These are phyloP conservation scores for Chromobotia macracanthus DNA, from an alignment of 2,797 vertebrate species.

Conservation along the genomic window DNA sequence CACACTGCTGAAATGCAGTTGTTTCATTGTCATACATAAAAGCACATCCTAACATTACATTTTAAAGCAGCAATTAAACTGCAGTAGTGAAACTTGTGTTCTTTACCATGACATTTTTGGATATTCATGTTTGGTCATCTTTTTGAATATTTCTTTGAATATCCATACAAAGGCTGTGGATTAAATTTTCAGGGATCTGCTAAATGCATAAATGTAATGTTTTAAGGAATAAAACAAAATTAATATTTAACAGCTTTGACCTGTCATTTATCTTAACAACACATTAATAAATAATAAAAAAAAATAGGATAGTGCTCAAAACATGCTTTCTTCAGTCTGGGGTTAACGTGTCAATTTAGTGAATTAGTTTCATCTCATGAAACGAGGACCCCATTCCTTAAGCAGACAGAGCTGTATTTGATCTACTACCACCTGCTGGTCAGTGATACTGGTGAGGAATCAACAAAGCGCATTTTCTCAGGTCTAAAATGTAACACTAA, in stretches of 20 bases:
- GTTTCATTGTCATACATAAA: conserved; percentile 10
- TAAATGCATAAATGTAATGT: neutral
- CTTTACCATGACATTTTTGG: neutral
- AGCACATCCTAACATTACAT: neutral
- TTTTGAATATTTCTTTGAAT: neutral
- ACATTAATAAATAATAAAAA: no score
- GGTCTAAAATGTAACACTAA: neutral
- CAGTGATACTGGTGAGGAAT: conserved; percentile 10
- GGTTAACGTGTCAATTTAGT: neutral
- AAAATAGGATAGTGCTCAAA: neutral
- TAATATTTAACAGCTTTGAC: neutral
- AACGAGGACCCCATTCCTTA: neutral
- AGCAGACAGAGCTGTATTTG: conserved; percentile 15
- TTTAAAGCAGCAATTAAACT: neutral
- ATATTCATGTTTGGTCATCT: neutral
- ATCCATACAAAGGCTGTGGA: no score
- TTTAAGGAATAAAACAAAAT: neutral
- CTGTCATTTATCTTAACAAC: neutral
- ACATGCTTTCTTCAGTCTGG: conserved; percentile 2
- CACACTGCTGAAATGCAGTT: neutral
- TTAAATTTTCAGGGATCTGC: no score
- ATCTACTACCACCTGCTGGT: conserved; percentile 47
- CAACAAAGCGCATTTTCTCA: conserved; percentile 4
- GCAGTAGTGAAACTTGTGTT: neutral
- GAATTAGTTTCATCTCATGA: neutral